Percentiles rank a stretch among this genome's conserved stretches.
Conservation (phyloP, 2,113 vertebrate species). For the Sylvia atricapilla region DNA sequence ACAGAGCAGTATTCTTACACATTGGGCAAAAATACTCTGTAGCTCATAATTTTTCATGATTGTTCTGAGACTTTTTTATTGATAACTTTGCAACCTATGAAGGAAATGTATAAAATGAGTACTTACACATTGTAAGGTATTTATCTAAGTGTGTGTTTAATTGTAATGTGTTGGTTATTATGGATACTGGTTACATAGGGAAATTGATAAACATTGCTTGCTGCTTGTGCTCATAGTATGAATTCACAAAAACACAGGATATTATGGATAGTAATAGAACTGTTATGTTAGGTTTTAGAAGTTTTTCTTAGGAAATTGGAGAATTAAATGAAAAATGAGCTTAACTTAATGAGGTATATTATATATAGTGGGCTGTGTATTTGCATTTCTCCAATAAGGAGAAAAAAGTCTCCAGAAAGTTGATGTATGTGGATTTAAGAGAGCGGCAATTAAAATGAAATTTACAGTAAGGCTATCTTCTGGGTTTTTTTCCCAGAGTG, state of each 20-base stretch:
- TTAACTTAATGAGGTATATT: neutral
- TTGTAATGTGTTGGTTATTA: neutral
- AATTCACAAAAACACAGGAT: neutral
- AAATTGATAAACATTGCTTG: neutral
- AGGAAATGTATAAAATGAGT: neutral
- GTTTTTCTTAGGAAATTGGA: neutral
- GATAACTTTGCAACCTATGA: neutral
- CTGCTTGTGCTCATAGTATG: neutral
- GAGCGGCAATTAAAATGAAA: neutral
- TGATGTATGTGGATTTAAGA: neutral
- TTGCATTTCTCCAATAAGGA: neutral
- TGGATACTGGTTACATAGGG: neutral
- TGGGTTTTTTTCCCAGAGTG: fast-evolving
- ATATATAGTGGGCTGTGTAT: neutral
- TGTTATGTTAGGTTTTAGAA: neutral
- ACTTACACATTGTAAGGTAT: neutral
- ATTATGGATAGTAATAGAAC: neutral
- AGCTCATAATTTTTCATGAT: neutral
- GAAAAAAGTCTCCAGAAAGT: neutral
- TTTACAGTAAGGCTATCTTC: neutral
- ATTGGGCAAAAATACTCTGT: neutral
- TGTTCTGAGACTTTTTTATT: neutral
- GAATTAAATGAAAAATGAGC: neutral
- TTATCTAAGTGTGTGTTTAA: neutral
- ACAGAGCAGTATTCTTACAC: neutral